These are phyloP conservation scores for Hystrix cristata DNA, from an alignment of 2,113 vertebrate genomes.

Conservation along the genomic window DNA sequence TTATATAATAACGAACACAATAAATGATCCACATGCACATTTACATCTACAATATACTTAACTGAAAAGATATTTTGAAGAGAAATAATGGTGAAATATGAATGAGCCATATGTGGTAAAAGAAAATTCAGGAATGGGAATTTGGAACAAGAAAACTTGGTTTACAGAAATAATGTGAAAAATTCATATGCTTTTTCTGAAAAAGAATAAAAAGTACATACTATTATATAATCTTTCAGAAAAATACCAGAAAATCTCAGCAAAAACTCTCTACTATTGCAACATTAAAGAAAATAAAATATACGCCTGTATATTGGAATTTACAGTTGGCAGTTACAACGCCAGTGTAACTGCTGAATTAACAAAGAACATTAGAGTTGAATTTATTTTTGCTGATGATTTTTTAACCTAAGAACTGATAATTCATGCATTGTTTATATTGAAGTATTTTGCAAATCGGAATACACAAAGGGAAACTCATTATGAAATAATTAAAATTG, in stretches of 20 bases:
- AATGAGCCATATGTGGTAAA: neutral
- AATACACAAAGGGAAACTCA: neutral
- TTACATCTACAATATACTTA: neutral
- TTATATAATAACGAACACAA: neutral
- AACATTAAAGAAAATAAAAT: neutral
- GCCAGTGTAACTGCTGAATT: neutral
- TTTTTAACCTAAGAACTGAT: neutral
- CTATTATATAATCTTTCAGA: neutral
- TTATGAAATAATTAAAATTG: neutral
- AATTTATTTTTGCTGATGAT: neutral
- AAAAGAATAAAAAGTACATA: neutral
- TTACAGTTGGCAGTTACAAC: too few relatives aligned
- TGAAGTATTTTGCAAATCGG: neutral
- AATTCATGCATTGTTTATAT: neutral
- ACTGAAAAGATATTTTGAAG: conserved; percentile 18
- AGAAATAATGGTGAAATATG: neutral
- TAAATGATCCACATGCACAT: neutral
- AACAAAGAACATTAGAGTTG: neutral
- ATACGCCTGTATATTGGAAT: neutral
- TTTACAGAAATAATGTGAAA: neutral
- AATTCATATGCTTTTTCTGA: neutral
- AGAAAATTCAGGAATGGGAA: neutral
- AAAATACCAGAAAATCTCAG: neutral
- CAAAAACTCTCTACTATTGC: neutral
- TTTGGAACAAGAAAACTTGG: neutral